A percentile compares a stretch with the other conserved stretches of the same genome.
These are phyloP conservation scores for Himantopus leucocephalus DNA, from an alignment of 2,113 vertebrate species.

Conservation along the genomic window DNA sequence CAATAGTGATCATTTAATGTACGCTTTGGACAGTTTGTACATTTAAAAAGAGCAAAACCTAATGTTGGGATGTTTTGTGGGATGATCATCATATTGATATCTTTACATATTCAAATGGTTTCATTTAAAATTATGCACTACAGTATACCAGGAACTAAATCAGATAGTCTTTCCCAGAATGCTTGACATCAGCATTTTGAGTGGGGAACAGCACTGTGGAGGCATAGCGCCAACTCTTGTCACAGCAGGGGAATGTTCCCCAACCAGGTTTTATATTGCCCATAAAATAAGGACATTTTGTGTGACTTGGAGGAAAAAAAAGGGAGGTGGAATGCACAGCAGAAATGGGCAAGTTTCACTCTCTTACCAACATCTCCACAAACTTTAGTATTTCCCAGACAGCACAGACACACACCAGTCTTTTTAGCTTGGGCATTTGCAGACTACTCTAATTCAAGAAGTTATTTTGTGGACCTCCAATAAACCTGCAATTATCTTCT, in stretches of 20 bases:
- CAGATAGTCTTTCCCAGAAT: neutral
- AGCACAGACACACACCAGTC: neutral
- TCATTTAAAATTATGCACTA: neutral
- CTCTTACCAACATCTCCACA: neutral
- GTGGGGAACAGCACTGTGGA: neutral
- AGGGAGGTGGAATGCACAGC: neutral
- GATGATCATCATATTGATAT: neutral
- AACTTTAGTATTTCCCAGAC: neutral
- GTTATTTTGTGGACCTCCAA: neutral
- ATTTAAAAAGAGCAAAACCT: neutral
- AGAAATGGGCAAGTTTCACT: neutral
- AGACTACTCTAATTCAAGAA: neutral
- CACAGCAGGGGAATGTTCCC: neutral
- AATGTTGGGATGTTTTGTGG: neutral
- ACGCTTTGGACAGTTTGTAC: neutral
- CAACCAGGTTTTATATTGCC: neutral
- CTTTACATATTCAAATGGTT: neutral
- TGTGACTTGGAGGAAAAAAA: neutral
- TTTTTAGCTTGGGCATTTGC: neutral
- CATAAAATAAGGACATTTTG: slow-evolving; percentile 2
- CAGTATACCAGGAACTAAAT: neutral
- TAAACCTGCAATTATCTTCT: slow-evolving; percentile 6
- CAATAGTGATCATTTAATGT: neutral
- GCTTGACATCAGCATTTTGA: neutral
- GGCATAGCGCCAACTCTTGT: neutral